Percentiles rank a stretch among this genome's conserved stretches.
phyloP scores from a whole-genome alignment of 2,113 vertebrate genomes.

The Pyxicephalus adspersus region DNA sequence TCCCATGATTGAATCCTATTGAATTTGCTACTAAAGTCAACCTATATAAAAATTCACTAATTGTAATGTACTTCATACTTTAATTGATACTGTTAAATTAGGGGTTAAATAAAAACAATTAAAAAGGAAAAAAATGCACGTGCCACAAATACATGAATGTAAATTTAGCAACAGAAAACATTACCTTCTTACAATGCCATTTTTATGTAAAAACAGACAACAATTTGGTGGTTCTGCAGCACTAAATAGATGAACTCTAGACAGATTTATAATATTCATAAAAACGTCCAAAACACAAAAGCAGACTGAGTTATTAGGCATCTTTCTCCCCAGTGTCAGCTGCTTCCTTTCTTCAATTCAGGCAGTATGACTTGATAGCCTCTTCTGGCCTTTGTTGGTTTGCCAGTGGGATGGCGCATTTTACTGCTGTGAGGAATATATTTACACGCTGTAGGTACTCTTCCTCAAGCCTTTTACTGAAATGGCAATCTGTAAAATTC shows the following conservation, averaged over 20 bases:
- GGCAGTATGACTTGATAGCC: constrained; percentile 30
- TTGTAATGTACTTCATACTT: no score
- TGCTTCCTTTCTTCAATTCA: constrained; percentile 21
- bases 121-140: no score
- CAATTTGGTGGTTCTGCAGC: neutral
- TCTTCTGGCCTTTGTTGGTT: constrained; percentile 30
- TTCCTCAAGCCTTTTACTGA: constrained; percentile 29
- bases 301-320: constrained; percentile 24
- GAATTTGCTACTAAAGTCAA: no score
- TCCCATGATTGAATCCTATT: no score
- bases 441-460: constrained; percentile 30
- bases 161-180: no score
- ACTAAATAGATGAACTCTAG: neutral
- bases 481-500: constrained; percentile 42
- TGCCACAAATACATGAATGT: no score
- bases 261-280: constrained; percentile 37
- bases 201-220: neutral
- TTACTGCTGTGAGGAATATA: constrained; percentile 53
- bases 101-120: no score
- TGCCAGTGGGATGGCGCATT: constrained; percentile 27
- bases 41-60: no score
- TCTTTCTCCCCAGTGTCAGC: constrained; percentile 14
- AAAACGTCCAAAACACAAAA: constrained; percentile 1
- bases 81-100: no score
- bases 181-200: no score